Percentiles rank a stretch among this genome's conserved stretches.
Conservation (phyloP, 64 coral and sea anemone genomes). For the Stichodactyla mertensii region DNA sequence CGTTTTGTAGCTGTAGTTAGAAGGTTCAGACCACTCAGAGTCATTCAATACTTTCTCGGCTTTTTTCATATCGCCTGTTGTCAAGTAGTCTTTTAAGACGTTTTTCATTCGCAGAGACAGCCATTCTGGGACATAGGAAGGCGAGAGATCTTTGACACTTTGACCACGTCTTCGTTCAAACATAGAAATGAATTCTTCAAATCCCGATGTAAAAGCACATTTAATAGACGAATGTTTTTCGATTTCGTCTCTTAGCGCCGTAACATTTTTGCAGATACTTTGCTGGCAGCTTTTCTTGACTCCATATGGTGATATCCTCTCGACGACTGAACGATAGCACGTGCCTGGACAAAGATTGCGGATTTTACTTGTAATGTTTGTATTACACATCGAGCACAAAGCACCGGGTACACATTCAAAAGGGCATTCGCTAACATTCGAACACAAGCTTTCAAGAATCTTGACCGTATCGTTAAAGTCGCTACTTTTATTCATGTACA, state of each 20-base stretch:
- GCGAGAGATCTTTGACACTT: background rate
- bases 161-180: background rate
- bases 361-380: slow-evolving; percentile 23
- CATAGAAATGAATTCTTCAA: background rate
- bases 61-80: background rate
- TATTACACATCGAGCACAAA: slow-evolving; percentile 20
- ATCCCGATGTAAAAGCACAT: background rate
- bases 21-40: background rate
- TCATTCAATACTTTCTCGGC: background rate
- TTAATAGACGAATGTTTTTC: background rate
- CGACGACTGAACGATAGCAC: background rate
- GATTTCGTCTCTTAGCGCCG: background rate
- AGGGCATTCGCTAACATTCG: slow-evolving; percentile 15
- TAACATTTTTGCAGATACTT: background rate
- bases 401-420: slow-evolving; percentile 28
- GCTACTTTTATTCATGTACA: background rate
- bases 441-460: slow-evolving; percentile 12
- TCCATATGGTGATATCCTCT: background rate
- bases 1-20: background rate
- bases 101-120: background rate
- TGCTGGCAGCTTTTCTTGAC: background rate
- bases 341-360: slow-evolving; percentile 32
- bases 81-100: background rate
- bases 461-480: slow-evolving; percentile 12
- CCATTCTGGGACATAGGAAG: background rate